Percentiles rank a stretch among this genome's conserved stretches.
These are phyloP conservation scores for Trinorchestia longiramus DNA, from an alignment of 1,140 invertebrate species.

Conservation along the genomic window DNA sequence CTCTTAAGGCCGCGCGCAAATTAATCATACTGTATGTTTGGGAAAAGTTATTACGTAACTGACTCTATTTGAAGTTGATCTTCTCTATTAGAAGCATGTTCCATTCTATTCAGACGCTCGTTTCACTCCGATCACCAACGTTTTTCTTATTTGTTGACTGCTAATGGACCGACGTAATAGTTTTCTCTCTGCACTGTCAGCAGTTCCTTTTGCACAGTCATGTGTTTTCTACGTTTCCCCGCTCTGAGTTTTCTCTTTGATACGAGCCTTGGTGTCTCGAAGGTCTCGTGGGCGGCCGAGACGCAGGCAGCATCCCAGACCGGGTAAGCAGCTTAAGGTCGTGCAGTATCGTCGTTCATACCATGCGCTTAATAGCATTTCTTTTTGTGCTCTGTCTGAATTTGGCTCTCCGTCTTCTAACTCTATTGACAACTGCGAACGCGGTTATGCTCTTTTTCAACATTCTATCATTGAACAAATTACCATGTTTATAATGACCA, in stretches of 20 bases:
- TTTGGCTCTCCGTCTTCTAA: not conserved
- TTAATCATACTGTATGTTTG: not conserved
- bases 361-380: not conserved
- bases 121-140: too few relatives aligned
- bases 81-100: not conserved
- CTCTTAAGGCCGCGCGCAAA: too few relatives aligned
- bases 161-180: too few relatives aligned
- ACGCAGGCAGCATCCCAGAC: not conserved
- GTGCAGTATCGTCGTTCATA: not conserved
- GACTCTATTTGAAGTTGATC: not conserved
- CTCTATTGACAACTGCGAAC: not conserved
- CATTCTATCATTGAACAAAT: not conserved
- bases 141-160: too few relatives aligned
- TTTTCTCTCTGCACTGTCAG: not conserved
- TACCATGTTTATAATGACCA: too few relatives aligned
- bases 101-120: not conserved
- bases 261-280: not conserved
- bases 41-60: not conserved
- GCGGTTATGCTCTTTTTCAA: not conserved
- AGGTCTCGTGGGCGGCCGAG: not conserved
- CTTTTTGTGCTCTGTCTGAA: not conserved
- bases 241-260: not conserved
- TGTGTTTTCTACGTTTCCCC: not conserved
- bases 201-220: not conserved
- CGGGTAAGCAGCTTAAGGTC: not conserved